phyloP scores from a whole-genome alignment of 2,113 vertebrate species.

The Xyrauchen texanus region DNA sequence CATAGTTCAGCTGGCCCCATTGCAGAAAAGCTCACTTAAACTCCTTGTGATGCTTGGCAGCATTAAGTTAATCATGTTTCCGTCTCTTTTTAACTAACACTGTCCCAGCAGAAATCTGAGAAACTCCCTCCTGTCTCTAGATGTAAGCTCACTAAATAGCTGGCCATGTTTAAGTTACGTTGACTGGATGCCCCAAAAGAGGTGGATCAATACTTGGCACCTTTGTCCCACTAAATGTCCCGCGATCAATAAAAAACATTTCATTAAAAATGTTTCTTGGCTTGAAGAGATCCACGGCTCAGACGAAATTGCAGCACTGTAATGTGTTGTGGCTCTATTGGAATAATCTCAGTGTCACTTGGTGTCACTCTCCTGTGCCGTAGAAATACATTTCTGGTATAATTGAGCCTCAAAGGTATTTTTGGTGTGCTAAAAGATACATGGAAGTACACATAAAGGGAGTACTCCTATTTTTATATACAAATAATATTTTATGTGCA shows the following conservation, averaged over 20 bases:
- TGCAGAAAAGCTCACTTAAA: slow-evolving; percentile 29
- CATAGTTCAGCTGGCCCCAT: slow-evolving; percentile 6
- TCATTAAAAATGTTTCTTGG: slow-evolving; percentile 44
- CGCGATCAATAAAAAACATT: slow-evolving; percentile 40
- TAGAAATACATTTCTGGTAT: background rate
- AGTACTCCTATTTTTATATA: too few relatives aligned
- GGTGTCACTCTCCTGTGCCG: background rate
- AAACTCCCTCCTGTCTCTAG: background rate
- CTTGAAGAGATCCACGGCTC: slow-evolving; percentile 33
- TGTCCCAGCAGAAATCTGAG: slow-evolving; percentile 10
- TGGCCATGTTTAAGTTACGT: slow-evolving; percentile 29
- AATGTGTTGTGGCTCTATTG: slow-evolving; percentile 23
- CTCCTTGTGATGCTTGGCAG: slow-evolving; percentile 13
- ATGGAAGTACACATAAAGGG: background rate
- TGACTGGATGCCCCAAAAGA: slow-evolving; percentile 45
- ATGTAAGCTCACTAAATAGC: slow-evolving; percentile 1
- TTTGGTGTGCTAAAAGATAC: background rate
- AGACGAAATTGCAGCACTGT: slow-evolving; percentile 16
- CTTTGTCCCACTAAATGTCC: slow-evolving; percentile 40
- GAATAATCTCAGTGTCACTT: slow-evolving; percentile 46
- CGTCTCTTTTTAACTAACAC: background rate
- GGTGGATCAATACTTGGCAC: slow-evolving; percentile 32
- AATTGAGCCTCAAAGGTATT: slow-evolving; percentile 8
- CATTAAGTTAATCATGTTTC: slow-evolving; percentile 16
- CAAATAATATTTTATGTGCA: too few relatives aligned